phyloP scores from a whole-genome alignment of 2,797 vertebrate genomes.

The Echiichthys vipera region DNA sequence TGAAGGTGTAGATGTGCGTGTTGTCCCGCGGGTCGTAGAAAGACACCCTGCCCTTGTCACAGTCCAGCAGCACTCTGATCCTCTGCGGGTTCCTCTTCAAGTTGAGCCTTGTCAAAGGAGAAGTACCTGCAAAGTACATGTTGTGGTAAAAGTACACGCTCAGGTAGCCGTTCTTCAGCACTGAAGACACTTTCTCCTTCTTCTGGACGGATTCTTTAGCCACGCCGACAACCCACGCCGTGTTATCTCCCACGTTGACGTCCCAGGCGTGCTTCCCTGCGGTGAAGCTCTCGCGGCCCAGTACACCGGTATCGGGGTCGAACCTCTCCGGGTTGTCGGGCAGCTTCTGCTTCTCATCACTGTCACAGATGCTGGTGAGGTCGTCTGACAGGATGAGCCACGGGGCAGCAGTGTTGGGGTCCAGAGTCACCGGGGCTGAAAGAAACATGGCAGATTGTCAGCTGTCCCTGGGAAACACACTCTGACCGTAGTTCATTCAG shows the following conservation, averaged over 20 bases:
- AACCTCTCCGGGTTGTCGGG: slow-evolving; percentile 82
- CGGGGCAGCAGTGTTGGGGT: slow-evolving; percentile 82
- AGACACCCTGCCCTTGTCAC: slow-evolving; percentile 70
- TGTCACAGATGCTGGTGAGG: slow-evolving; percentile 74
- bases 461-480: neutral
- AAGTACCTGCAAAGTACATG: slow-evolving; percentile 83
- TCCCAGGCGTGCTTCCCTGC: slow-evolving; percentile 76
- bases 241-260: slow-evolving; percentile 78
- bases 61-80: slow-evolving; percentile 77
- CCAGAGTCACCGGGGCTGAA: slow-evolving; percentile 79
- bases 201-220: slow-evolving; percentile 73
- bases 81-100: slow-evolving; percentile 68
- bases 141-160: slow-evolving; percentile 82
- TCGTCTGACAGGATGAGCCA: slow-evolving; percentile 82
- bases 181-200: slow-evolving; percentile 79
- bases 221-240: slow-evolving; percentile 81
- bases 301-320: slow-evolving; percentile 73
- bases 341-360: slow-evolving; percentile 71
- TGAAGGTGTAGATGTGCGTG: slow-evolving; percentile 79
- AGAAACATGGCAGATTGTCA: slow-evolving; percentile 48
- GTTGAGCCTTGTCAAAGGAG: slow-evolving; percentile 74
- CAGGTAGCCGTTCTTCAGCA: slow-evolving; percentile 79
- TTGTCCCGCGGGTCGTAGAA: slow-evolving; percentile 70
- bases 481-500: slow-evolving; percentile 8
- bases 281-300: slow-evolving; percentile 70